Percentiles rank a stretch among this genome's conserved stretches.
Conservation (phyloP, 1,140 invertebrate genomes). For the Tribolium castaneum region DNA sequence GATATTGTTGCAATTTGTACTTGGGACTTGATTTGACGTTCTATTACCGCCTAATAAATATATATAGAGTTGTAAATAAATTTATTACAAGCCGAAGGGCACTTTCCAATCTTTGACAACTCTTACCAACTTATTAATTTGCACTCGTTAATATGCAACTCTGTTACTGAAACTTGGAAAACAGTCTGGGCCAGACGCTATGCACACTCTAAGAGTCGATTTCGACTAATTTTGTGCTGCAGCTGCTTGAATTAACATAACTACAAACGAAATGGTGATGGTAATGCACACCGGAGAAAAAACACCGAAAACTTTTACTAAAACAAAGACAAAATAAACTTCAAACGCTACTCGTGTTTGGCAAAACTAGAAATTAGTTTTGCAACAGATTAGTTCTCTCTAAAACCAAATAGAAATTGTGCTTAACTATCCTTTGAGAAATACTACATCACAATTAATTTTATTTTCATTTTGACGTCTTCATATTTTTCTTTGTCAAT, state of each 20-base stretch:
- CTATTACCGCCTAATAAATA: constrained; percentile 36
- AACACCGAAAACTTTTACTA: background rate
- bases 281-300: background rate
- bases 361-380: no score
- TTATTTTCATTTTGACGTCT: no score
- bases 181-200: background rate
- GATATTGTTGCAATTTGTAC: constrained; percentile 42
- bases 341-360: background rate
- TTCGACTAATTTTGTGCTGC: background rate
- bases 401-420: no score
- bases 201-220: background rate
- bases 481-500: no score
- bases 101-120: background rate
- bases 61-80: constrained; percentile 31
- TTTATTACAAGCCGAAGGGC: background rate
- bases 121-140: background rate
- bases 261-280: background rate
- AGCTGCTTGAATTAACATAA: background rate
- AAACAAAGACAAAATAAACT: background rate
- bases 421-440: no score
- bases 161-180: background rate
- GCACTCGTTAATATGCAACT: background rate
- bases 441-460: no score
- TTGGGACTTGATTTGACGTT: constrained; percentile 38
- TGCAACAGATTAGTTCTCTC: no score